phyloP scores from a whole-genome alignment of 2,797 vertebrate species.

The Dendrocincla fuliginosa region DNA sequence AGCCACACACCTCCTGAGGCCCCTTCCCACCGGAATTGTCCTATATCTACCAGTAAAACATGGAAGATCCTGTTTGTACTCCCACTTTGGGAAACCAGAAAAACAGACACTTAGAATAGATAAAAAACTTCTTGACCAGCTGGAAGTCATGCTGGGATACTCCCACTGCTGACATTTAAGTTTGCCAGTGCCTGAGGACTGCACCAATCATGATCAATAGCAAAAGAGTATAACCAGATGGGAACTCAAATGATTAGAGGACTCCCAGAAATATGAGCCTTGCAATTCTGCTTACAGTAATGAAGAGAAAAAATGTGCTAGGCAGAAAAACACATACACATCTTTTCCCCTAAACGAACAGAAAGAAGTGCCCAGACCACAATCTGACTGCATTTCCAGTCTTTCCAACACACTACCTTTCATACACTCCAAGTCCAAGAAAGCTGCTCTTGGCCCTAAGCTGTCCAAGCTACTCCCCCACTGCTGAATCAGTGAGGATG shows the following conservation, averaged over 20 bases:
- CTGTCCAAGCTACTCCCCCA: neutral
- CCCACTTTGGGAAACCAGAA: neutral
- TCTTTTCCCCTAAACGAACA: neutral
- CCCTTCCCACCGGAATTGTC: neutral
- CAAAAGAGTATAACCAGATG: constrained; percentile 30
- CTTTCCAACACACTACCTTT: neutral
- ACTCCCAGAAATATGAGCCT: neutral
- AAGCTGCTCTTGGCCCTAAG: neutral
- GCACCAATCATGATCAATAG: constrained; percentile 18
- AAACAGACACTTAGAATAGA: neutral
- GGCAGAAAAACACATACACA: neutral
- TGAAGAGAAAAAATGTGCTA: neutral
- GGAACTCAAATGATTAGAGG: neutral
- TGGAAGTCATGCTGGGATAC: constrained; percentile 17
- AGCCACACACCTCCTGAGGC: neutral
- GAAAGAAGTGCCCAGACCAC: neutral
- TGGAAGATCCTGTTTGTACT: neutral
- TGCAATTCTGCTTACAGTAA: neutral
- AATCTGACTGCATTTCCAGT: neutral
- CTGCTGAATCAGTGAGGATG: neutral
- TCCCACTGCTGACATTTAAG: constrained; percentile 64
- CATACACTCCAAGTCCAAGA: neutral
- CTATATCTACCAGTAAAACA: neutral
- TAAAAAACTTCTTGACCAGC: constrained; percentile 1
- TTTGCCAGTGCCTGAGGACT: constrained; percentile 36